Evolutionary conservation across 1,140 invertebrate species (phyloP), one percentile per base, ranked within the genome.

Genomic region (Sarcophaga bullata): DNA sequence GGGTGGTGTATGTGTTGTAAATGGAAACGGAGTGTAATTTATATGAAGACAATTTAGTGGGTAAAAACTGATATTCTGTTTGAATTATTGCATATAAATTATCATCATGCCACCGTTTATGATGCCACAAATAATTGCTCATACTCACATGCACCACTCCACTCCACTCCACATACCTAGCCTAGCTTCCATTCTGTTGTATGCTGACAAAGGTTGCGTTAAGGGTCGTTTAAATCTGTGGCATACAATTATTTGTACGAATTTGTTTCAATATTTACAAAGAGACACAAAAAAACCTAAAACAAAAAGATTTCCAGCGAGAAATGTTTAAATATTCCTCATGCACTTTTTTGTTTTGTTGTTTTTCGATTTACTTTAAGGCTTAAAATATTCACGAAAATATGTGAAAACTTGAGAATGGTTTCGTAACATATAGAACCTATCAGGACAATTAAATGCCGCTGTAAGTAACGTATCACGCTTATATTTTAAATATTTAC

Each of bases 31-130:
- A 68, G 9, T 68, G 62, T 68, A 68, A 68, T 68, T 68, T 68
- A 68, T 68, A 68, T 17, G n/a, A 68, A 68, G 62, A 25, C 62
- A 68, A 68, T 68, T 68, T 68, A 17, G 62, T 68, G 17, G 62
- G 62, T 68, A 68, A 68, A n/a, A 68, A 68, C 62, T 68, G 62
- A 68, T 68, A 68, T 68, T 25, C 62, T n/a, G 62, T 68, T n/a
- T 68, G 62, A 68, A 17, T 68, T 68, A 68, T 25, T 68, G 19
- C 62, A 68, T 68, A 68, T 68, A 68, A 68, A 68, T 68, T 68
- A 68, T 68, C 62, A 68, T 68, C 62, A 68, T 68, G 62, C 62
- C 19, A 68, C 54, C 25, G n/a, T 58, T 58, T 58, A 58, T 58
- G 54, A 58, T 58, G 54, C 54, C 54, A 58, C 54, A 58, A 13